Evolutionary conservation across 2,113 vertebrate genomes (phyloP).

Genomic region (Pygoscelis antarcticus): DNA sequence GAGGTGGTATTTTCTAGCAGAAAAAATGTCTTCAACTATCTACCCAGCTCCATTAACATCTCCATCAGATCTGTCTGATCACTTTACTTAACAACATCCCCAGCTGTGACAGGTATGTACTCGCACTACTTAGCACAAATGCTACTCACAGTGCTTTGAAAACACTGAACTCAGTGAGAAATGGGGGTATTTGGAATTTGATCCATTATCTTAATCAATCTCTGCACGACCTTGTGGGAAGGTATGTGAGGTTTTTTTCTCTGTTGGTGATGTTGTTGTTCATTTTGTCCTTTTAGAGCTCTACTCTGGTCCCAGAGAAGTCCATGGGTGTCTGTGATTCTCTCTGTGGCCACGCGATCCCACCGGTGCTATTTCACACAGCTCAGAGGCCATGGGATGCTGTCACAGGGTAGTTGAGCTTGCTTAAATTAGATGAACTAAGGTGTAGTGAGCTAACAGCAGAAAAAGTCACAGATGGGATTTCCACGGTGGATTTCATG

Average conservation of each 20-base stretch:
- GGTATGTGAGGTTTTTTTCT: rapidly evolving
- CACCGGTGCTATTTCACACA: background rate
- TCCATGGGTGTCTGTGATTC: background rate
- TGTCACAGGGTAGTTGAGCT: background rate
- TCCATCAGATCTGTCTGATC: background rate
- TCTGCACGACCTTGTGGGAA: background rate
- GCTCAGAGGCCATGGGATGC: background rate
- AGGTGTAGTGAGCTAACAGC: background rate
- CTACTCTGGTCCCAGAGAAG: background rate
- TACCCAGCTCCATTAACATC: background rate
- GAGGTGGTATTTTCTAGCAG: background rate
- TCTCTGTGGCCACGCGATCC: rapidly evolving
- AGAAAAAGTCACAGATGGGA: background rate
- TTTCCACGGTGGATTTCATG: background rate
- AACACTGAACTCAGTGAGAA: background rate
- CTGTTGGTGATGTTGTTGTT: background rate
- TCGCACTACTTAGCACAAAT: background rate
- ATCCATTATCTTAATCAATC: background rate
- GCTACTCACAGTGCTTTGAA: background rate
- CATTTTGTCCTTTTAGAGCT: background rate
- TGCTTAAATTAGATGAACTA: background rate
- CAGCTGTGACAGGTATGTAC: background rate
- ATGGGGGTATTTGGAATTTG: background rate
- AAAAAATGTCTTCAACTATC: background rate
- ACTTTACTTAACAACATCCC: background rate